Base-by-base conservation (phyloP, 1,140 invertebrate species). In the Drosophila lini region DNA sequence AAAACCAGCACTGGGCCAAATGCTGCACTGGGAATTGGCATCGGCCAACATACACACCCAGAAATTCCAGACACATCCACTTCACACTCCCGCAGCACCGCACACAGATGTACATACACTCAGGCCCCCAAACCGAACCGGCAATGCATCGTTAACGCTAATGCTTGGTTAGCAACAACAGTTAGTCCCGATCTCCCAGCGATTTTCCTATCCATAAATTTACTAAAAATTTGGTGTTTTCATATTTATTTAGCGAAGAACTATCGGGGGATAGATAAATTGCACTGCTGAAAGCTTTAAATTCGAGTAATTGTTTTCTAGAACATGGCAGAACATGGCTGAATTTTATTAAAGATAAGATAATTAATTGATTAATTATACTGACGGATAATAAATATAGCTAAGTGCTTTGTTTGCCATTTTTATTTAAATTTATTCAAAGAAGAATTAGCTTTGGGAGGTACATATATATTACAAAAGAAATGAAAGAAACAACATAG, bases 1-100 rank as follows among this genome's bases (percentile, higher is more conserved):
- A 79, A 63, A 74, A 74, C 67, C 63, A 73, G 71, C 78, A 52
- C 47, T 79, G 78, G 74, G 78, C 84, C 84, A 88, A 86, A 89
- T 78, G 80, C 77, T 77, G 71, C 73, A 61, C 61, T 70, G 68
- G 80, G 83, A 83, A 83, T 89, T 77, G 79, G 79, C 65, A 61
- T 56, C 40, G 40, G 56, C 58, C 36, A 67, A 36, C 22, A 45
- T 38, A 81, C 47, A 60, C 48, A 81, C 47, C n/a, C n/a, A 60
- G 10, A 76, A 10, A 53, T 34, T 38, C 52, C 60, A 67, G 25
- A 55, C 63, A 53, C 25, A 58, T 25, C 16, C 31, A 11, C 22
- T 42, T 42, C 15, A 56, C 28, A 48, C 53, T 13, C 28, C 50
- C 19, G 16, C 42, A 22, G 16, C 10, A 52, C 25, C 3, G 8